phyloP scores from a whole-genome alignment of 2,797 vertebrate genomes.

The Fistularia commersonii region DNA sequence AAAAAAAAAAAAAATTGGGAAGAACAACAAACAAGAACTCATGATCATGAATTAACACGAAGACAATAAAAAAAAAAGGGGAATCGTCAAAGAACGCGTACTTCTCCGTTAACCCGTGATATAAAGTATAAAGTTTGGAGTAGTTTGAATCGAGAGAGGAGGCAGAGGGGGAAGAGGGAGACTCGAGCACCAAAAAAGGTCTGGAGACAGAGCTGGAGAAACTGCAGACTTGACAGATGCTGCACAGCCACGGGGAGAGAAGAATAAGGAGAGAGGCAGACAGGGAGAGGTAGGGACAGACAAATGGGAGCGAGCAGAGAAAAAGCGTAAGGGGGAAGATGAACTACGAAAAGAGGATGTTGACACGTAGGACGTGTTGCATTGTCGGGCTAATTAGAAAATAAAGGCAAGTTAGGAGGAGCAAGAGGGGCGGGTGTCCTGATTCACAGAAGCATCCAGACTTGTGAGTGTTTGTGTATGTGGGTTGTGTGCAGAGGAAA shows the following conservation, averaged over 20 bases:
- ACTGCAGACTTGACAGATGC: constrained; percentile 53
- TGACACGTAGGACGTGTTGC: constrained; percentile 3
- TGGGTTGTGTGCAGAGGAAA: constrained; percentile 10
- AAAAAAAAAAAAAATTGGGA: not conserved
- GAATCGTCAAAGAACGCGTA: not conserved
- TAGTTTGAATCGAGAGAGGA: constrained; percentile 24
- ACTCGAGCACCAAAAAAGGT: constrained; percentile 69
- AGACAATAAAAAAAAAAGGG: constrained; percentile 2
- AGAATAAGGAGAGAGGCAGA: constrained; percentile 13
- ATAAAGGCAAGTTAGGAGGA: constrained; percentile 7
- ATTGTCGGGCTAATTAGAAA: constrained; percentile 2
- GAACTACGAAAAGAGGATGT: constrained; percentile 7
- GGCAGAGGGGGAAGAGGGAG: constrained; percentile 18
- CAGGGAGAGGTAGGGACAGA: constrained; percentile 4
- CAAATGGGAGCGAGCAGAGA: constrained; percentile 6
- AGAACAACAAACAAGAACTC: constrained; percentile 16
- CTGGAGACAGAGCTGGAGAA: constrained; percentile 54
- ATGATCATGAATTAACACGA: constrained; percentile 1
- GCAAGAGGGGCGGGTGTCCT: not conserved
- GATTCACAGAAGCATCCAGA: constrained; percentile 10
- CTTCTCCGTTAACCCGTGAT: constrained; percentile 9
- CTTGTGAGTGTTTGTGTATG: not conserved
- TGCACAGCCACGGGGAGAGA: constrained; percentile 26
- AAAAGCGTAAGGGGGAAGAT: constrained; percentile 1
- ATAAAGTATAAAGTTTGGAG: constrained; percentile 14